These are phyloP conservation scores for Catostomus latipinnis DNA, from an alignment of 2,797 vertebrate species.

Conservation along the genomic window DNA sequence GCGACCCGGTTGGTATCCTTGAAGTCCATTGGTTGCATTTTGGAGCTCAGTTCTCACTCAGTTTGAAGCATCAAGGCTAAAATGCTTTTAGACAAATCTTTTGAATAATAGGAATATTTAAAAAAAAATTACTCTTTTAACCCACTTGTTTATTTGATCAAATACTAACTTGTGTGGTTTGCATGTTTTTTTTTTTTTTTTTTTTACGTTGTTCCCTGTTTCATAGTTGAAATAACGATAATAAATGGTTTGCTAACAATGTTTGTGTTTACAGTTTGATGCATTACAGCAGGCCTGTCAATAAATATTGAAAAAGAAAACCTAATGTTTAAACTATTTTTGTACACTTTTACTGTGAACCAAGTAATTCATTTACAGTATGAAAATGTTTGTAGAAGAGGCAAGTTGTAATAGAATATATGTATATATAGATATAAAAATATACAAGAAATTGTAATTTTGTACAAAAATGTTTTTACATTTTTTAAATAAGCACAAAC, in stretches of 20 bases:
- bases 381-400: neutral
- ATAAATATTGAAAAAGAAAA: conserved; percentile 43
- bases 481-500: no score
- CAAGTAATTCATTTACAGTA: neutral
- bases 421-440: neutral
- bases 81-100: neutral
- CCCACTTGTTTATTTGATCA: conserved; percentile 33
- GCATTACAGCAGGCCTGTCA: conserved; percentile 59
- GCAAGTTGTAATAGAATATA: neutral
- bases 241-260: conserved; percentile 65
- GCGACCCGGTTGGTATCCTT: no score
- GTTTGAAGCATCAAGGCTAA: no score
- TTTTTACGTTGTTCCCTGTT: conserved; percentile 36
- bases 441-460: no score
- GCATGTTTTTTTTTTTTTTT: conserved; percentile 13
- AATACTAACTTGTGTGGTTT: conserved; percentile 45
- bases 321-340: neutral
- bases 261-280: conserved; percentile 75
- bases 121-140: conserved; percentile 16
- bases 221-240: conserved; percentile 55
- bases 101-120: conserved; percentile 32
- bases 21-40: no score
- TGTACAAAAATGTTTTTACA: no score
- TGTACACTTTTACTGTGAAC: neutral
- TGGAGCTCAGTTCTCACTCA: no score